Conservation (phyloP, 1,140 invertebrate genomes). For the Coptotermes formosanus region DNA sequence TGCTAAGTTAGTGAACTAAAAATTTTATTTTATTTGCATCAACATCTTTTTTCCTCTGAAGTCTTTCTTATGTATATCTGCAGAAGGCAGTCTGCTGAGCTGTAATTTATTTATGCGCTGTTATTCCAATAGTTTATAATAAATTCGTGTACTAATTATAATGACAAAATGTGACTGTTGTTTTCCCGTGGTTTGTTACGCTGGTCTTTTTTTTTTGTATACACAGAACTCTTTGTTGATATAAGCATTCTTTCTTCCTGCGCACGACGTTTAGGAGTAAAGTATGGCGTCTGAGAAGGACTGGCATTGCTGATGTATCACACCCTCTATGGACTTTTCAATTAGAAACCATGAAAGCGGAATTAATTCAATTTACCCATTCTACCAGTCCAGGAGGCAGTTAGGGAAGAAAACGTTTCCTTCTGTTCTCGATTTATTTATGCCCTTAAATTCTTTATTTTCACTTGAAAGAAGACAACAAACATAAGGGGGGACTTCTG, state of each 20-base stretch:
- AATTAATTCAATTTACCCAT: constrained; percentile 14
- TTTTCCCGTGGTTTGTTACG: too few species aligned
- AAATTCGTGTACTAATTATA: too few species aligned
- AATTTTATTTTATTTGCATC: too few species aligned
- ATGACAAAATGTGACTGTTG: too few species aligned
- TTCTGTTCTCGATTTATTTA: constrained; percentile 15
- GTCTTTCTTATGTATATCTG: too few species aligned
- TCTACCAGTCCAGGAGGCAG: not conserved
- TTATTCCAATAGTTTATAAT: too few species aligned
- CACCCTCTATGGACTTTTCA: constrained; percentile 15
- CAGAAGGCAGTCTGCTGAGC: too few species aligned
- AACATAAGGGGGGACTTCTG: not conserved
- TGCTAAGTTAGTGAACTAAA: too few species aligned
- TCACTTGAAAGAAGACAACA: not conserved
- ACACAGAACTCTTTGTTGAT: not conserved
- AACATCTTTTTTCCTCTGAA: too few species aligned
- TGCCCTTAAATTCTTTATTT: constrained; percentile 19
- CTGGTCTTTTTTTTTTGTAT: not conserved
- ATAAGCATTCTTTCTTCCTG: not conserved
- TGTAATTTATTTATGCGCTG: too few species aligned
- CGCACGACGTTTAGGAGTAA: not conserved
- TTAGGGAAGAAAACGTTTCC: not conserved
- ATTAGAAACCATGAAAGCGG: constrained; percentile 18
- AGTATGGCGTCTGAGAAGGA: not conserved
- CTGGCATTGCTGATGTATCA: not conserved